Evolutionary conservation across 2,113 vertebrate genomes (phyloP).

Genomic region (Fregetta grallaria): DNA sequence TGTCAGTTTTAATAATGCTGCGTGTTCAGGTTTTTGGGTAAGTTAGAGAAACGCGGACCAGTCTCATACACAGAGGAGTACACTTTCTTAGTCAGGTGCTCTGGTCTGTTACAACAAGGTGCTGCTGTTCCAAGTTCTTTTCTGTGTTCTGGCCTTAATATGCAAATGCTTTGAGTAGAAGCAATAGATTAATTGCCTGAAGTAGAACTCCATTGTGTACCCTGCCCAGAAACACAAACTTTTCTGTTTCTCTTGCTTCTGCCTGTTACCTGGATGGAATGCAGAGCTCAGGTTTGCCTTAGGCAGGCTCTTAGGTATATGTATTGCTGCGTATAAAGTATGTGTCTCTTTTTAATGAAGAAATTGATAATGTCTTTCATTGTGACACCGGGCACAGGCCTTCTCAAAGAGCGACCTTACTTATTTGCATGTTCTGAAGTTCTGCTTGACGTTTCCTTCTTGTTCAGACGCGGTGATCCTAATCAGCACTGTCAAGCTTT

Average conservation of each 20-base stretch:
- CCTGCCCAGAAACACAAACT: neutral
- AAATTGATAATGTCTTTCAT: neutral
- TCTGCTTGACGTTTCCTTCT: neutral
- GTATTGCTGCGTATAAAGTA: neutral
- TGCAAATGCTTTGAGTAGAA: neutral
- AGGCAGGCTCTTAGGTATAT: neutral
- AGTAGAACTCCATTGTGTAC: neutral
- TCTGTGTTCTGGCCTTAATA: neutral
- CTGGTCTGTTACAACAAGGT: too few species aligned
- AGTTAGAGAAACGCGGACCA: neutral
- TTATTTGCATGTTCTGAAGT: neutral
- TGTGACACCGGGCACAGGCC: neutral
- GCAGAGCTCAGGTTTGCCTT: neutral
- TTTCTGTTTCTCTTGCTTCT: neutral
- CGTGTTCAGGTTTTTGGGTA: neutral
- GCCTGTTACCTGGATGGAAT: neutral
- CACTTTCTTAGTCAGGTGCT: rapidly evolving
- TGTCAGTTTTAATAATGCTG: neutral
- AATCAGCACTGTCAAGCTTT: conserved; percentile 52
- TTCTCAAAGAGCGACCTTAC: neutral
- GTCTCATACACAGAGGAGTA: too few species aligned
- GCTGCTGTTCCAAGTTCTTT: neutral
- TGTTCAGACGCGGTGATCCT: conserved; percentile 64
- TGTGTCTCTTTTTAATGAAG: neutral
- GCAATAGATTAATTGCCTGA: neutral